A percentile compares a stretch with the other conserved stretches of the same genome.
phyloP scores from a whole-genome alignment of 37 sponge, comb jelly and placozoan genomes.

The Crambe crambe region DNA sequence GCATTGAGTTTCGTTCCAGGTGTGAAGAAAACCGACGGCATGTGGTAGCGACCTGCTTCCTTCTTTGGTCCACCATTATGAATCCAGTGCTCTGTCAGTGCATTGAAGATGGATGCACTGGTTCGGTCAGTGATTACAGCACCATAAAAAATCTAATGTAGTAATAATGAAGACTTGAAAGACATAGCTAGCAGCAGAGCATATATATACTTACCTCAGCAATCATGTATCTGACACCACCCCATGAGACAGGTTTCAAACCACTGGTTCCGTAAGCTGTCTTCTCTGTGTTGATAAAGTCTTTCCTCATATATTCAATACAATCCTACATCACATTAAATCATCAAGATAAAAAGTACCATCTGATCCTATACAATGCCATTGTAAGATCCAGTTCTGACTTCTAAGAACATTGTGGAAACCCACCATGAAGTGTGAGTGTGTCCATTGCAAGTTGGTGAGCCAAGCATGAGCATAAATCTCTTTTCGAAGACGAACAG shows the following conservation, averaged over 20 bases:
- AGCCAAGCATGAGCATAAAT: slow-evolving; percentile 36
- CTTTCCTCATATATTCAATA: slow-evolving; percentile 25
- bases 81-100: slow-evolving; percentile 78
- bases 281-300: slow-evolving; percentile 11
- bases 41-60: slow-evolving; percentile 66
- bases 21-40: slow-evolving; percentile 54
- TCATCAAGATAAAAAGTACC: background rate
- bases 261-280: slow-evolving; percentile 6
- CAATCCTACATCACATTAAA: slow-evolving; percentile 36
- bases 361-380: background rate
- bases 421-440: slow-evolving; percentile 58
- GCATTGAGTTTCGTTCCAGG: slow-evolving; percentile 39
- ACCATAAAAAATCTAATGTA: slow-evolving; percentile 76
- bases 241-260: slow-evolving; percentile 60
- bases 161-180: background rate
- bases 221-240: slow-evolving; percentile 76
- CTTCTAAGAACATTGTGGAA: background rate
- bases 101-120: slow-evolving; percentile 26
- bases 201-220: slow-evolving; percentile 45
- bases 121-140: slow-evolving; percentile 34
- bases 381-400: background rate
- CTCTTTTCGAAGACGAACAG: slow-evolving; percentile 35
- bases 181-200: background rate
- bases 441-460: slow-evolving; percentile 40
- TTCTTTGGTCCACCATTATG: slow-evolving; percentile 56